Conservation (phyloP, 1,140 invertebrate genomes). For the Anastrepha obliqua region DNA sequence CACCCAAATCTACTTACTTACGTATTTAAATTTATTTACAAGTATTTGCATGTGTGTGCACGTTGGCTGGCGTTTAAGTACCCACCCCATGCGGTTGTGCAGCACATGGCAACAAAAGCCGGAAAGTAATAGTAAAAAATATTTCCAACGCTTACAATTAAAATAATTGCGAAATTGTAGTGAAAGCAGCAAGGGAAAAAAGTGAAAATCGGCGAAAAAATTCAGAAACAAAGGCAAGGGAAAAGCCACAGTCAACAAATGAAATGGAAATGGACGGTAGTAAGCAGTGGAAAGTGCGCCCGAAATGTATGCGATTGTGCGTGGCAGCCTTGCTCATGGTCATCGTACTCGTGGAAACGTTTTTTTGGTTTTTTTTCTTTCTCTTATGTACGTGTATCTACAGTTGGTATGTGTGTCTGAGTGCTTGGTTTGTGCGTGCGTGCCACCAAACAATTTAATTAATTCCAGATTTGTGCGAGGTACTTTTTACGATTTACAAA, state of each 20-base stretch:
- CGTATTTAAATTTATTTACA: neutral
- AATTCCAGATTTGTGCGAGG: slow-evolving; percentile 71
- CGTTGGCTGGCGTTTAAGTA: neutral
- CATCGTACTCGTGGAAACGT: neutral
- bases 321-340: slow-evolving; percentile 1
- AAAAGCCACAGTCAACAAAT: neutral
- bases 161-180: slow-evolving; percentile 36
- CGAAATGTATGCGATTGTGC: neutral
- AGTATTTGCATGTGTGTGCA: neutral
- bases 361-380: neutral
- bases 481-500: slow-evolving; percentile 62
- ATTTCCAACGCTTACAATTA: slow-evolving; percentile 1
- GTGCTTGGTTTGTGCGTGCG: slow-evolving; percentile 59
- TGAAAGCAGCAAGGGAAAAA: slow-evolving; percentile 2
- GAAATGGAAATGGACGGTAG: neutral
- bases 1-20: neutral
- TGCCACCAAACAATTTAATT: slow-evolving; percentile 72
- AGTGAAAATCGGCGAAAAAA: neutral
- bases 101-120: neutral
- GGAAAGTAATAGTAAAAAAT: neutral
- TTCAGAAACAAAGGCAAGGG: neutral
- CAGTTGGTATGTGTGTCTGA: neutral
- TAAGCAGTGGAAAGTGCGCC: neutral
- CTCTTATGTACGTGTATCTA: neutral
- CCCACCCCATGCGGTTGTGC: neutral